Evolutionary conservation across 2,888 invertebrate species (phyloP).

Genomic region (Cataglyphis livida): DNA sequence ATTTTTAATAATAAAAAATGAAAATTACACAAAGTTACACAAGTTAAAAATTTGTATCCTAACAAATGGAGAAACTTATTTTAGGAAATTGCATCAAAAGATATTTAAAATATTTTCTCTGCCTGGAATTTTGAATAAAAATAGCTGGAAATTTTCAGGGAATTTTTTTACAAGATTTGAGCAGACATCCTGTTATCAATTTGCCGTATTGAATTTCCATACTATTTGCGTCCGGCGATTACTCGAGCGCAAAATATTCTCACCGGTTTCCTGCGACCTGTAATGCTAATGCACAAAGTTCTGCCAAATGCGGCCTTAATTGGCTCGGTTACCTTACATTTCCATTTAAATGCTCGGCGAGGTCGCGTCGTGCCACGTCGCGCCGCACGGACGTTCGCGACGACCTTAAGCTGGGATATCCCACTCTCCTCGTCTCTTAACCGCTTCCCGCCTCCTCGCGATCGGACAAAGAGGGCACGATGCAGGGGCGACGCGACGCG

Average conservation of each 20-base stretch:
- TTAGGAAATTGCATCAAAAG: no score
- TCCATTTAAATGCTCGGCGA: conserved; percentile 71
- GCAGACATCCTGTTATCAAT: not conserved
- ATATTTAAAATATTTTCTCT: no score
- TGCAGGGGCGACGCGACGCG: conserved; percentile 74
- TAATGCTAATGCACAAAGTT: conserved; percentile 29
- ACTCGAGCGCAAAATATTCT: conserved; percentile 16
- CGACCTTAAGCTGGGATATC: conserved; percentile 68
- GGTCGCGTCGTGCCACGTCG: conserved; percentile 60
- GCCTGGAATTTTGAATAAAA: no score
- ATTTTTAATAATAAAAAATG: no score
- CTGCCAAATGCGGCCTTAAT: conserved; percentile 66
- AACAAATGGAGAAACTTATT: no score
- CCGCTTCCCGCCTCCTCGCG: conserved; percentile 30
- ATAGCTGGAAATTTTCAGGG: no score
- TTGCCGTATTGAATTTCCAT: not conserved
- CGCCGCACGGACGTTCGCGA: conserved; percentile 53
- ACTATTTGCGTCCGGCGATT: not conserved
- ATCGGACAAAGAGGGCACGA: conserved; percentile 69
- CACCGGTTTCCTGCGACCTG: not conserved
- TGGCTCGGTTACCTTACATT: conserved; percentile 72
- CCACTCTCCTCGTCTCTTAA: conserved; percentile 48
- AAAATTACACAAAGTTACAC: no score
- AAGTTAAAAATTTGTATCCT: no score
- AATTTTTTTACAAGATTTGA: no score